Base-by-base conservation (phyloP, 2,888 invertebrate species). In the Dyspetes luteomarginatus region DNA sequence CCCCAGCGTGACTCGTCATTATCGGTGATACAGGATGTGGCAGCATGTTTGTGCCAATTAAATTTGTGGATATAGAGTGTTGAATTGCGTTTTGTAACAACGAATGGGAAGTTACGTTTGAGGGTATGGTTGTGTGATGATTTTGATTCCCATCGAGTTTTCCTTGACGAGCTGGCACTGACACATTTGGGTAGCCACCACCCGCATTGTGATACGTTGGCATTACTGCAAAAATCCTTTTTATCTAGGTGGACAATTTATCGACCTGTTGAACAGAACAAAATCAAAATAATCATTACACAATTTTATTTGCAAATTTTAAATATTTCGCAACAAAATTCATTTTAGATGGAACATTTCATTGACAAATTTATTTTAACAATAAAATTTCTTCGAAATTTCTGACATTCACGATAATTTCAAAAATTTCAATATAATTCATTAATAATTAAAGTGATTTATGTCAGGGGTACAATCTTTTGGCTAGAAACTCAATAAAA, bases 191-290 rank as follows among this genome's bases (percentile, higher is more conserved):
- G 88, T 92, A 92, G 84, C 90, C 90, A 84, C 89, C 89, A 88
- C 90, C 90, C 86, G 91, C 91, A 91, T 90, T 91, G 88, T 91
- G 91, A 85, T 92, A 91, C 85, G 91, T 92, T 89, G 92, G 92
- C 92, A 92, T 92, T 83, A 90, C 91, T 89, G 88, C 89, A 83
- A 85, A 68, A 52, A 65, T 71, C 79, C 73, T 73, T 77, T 48
- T 48, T 78, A 56, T 76, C 77, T 36, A 78, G 72, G 62, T 77
- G 55, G 82, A 83, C 82, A n/a, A n/a, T 82, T 72, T 68, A 52
- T 82, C 67, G 64, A 82, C 82, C 84, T 83, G 83, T 76, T 30
- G 52, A 82, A 82, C 7, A 73, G 69, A 67, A n/a, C 52, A 60
- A 64, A 45, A 65, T 67, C 3, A 41, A 52, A 28, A 71, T 12